Conservation (phyloP, 1,140 invertebrate species). For the Littorina saxatilis region DNA sequence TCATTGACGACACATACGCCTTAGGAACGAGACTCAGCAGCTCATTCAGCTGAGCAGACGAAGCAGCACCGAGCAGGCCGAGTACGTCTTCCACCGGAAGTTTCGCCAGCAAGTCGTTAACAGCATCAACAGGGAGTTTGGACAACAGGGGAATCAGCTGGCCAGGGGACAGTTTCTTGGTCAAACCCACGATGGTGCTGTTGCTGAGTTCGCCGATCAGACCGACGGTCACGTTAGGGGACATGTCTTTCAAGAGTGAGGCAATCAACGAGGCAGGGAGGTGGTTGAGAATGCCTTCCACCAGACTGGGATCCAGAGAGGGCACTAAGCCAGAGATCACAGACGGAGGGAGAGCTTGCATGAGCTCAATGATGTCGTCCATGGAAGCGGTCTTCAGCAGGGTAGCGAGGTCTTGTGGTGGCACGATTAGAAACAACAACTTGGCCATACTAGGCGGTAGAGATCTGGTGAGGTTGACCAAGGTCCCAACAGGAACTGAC, state of each 20-base stretch:
- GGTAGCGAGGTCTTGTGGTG: background rate
- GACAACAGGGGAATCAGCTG: background rate
- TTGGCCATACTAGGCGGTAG: background rate
- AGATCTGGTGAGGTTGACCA: background rate
- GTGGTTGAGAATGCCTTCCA: background rate
- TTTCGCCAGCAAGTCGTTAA: background rate
- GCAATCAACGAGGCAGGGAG: background rate
- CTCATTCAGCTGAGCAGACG: background rate
- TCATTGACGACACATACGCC: background rate
- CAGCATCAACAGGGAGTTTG: background rate
- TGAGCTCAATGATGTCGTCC: background rate
- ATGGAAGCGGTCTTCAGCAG: background rate
- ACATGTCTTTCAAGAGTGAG: background rate
- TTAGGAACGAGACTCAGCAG: conserved; percentile 5
- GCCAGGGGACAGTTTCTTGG: background rate
- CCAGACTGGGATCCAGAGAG: background rate
- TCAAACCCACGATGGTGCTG: background rate
- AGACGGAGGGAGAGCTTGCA: background rate
- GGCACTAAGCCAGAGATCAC: background rate
- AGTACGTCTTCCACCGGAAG: background rate
- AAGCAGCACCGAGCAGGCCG: background rate
- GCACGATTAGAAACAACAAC: background rate
- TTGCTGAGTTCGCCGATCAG: background rate
- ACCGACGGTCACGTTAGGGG: background rate
- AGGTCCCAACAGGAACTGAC: background rate